These are phyloP conservation scores for Scomber colias DNA, from an alignment of 2,113 vertebrate genomes.

Conservation along the genomic window DNA sequence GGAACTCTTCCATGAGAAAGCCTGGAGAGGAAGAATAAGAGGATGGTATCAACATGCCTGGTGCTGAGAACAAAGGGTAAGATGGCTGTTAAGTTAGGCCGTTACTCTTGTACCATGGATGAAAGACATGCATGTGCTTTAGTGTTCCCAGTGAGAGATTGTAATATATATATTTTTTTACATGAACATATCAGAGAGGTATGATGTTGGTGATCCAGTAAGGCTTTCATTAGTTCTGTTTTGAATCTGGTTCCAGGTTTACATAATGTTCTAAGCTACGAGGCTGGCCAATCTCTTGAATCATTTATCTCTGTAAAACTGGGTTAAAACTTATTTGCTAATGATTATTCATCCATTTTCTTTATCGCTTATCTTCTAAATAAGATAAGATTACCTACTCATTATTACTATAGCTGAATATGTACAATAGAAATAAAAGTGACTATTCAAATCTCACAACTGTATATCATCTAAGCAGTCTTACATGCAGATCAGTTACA, in stretches of 20 bases:
- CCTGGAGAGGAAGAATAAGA: constrained; percentile 55
- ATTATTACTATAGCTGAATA: too few relatives aligned
- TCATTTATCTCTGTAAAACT: background rate
- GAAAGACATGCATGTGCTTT: constrained; percentile 29
- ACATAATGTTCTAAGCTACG: background rate
- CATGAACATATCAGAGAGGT: constrained; percentile 16
- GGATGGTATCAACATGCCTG: constrained; percentile 62
- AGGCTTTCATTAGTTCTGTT: background rate
- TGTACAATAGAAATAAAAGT: too few relatives aligned
- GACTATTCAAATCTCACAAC: too few relatives aligned
- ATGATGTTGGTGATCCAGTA: too few relatives aligned
- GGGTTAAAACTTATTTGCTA: background rate
- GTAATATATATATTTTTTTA: constrained; percentile 21
- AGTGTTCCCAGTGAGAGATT: background rate
- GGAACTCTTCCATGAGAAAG: constrained; percentile 46
- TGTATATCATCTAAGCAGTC: too few relatives aligned
- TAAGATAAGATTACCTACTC: too few relatives aligned
- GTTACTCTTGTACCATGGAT: constrained; percentile 23
- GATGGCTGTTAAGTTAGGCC: constrained; percentile 39
- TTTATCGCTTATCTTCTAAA: too few relatives aligned
- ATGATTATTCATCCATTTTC: too few relatives aligned
- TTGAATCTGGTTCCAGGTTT: constrained; percentile 12
- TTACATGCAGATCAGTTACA: too few relatives aligned
- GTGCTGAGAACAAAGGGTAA: constrained; percentile 57
- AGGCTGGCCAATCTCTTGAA: background rate